Evolutionary conservation across 2,113 vertebrate genomes (phyloP).

Genomic region (Antigone vipio): DNA sequence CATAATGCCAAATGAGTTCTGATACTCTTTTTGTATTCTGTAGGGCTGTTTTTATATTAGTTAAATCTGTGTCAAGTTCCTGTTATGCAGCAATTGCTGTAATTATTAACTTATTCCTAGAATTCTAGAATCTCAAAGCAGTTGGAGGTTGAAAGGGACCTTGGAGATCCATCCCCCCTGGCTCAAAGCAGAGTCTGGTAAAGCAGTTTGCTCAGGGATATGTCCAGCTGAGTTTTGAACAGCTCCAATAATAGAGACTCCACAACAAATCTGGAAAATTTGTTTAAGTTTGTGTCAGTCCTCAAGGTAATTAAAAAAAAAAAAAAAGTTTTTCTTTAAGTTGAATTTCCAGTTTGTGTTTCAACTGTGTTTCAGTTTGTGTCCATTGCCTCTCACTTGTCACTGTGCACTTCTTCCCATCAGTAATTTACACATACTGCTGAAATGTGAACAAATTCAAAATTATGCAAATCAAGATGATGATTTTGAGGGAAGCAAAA

Average conservation of each 20-base stretch:
- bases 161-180: not conserved
- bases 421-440: not conserved
- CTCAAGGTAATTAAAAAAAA: not conserved
- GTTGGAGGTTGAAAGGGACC: not conserved
- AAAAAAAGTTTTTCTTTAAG: not conserved
- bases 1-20: not conserved
- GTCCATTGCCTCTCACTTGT: not conserved
- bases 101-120: not conserved
- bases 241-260: not conserved
- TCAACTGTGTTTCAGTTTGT: not conserved
- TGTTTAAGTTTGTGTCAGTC: not conserved
- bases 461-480: not conserved
- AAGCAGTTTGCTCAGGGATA: not conserved
- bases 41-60: not conserved
- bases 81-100: not conserved
- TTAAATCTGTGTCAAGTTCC: not conserved
- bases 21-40: not conserved
- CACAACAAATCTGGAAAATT: not conserved
- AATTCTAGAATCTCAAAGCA: not conserved
- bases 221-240: not conserved
- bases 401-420: not conserved
- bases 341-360: not conserved
- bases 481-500: not conserved
- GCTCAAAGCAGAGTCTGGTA: not conserved
- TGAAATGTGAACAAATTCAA: not conserved